phyloP scores from a whole-genome alignment of 1,140 invertebrate genomes.

The Pollicipes pollicipes region DNA sequence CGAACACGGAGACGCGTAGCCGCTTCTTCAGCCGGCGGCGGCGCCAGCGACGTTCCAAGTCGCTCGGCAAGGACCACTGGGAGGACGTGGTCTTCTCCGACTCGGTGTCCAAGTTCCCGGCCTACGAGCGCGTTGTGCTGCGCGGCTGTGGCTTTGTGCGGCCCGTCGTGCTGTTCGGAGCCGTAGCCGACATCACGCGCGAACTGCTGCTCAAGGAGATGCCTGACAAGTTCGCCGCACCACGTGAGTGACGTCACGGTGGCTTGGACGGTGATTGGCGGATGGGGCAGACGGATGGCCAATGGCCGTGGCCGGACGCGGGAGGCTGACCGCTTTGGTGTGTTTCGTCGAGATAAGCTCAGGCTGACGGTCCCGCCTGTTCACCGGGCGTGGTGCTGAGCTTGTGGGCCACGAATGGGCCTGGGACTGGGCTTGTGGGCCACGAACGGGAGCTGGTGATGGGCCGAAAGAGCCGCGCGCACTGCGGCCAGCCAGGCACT shows the following conservation, averaged over 20 bases:
- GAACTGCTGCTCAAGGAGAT: slow-evolving; percentile 76
- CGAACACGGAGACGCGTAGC: slow-evolving; percentile 44
- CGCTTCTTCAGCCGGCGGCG: slow-evolving; percentile 65
- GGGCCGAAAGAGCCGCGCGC: too few relatives aligned
- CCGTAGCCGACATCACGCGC: slow-evolving; percentile 78
- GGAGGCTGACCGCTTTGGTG: too few relatives aligned
- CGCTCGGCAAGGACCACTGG: slow-evolving; percentile 45
- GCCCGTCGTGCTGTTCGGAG: slow-evolving; percentile 88
- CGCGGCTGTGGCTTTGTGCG: slow-evolving; percentile 81
- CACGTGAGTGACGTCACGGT: slow-evolving; percentile 45
- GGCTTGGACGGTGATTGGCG: too few relatives aligned
- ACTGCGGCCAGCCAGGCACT: too few relatives aligned
- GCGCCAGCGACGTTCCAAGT: slow-evolving; percentile 74
- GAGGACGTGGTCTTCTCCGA: slow-evolving; percentile 67
- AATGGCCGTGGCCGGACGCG: too few relatives aligned
- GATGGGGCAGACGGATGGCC: too few relatives aligned
- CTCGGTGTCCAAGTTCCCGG: slow-evolving; percentile 83
- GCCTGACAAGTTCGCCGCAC: slow-evolving; percentile 79
- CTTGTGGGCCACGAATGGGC: too few relatives aligned
- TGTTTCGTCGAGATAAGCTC: too few relatives aligned
- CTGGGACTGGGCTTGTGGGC: too few relatives aligned
- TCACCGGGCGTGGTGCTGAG: too few relatives aligned
- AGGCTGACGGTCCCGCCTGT: too few relatives aligned
- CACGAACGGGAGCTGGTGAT: too few relatives aligned
- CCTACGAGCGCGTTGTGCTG: slow-evolving; percentile 86